phyloP scores from a whole-genome alignment of 1,140 invertebrate genomes.

The Elysia chlorotica region DNA sequence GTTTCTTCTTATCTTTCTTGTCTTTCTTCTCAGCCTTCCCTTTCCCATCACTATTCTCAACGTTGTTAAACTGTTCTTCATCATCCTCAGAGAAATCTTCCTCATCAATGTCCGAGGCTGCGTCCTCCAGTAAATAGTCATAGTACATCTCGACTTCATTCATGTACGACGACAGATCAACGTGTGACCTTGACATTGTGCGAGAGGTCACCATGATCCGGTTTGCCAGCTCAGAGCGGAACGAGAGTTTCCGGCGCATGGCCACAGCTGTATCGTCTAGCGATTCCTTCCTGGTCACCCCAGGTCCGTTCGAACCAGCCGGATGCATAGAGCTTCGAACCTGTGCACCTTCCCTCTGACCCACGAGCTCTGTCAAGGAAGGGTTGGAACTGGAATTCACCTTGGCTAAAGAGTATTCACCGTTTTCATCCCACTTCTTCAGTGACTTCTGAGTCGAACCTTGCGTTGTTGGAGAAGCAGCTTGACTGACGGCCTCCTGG shows the following conservation, averaged over 20 bases:
- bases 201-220: conserved; percentile 8
- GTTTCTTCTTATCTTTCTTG: not conserved
- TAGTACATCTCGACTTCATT: conserved; percentile 28
- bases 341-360: too few species aligned
- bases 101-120: conserved; percentile 5
- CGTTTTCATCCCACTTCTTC: too few species aligned
- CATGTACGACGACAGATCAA: not conserved
- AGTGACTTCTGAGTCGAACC: too few species aligned
- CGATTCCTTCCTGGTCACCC: not conserved
- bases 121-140: conserved; percentile 26
- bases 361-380: too few species aligned
- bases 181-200: conserved; percentile 11
- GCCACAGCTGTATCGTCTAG: not conserved
- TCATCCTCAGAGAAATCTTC: not conserved
- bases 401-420: too few species aligned
- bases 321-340: not conserved
- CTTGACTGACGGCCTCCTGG: too few species aligned
- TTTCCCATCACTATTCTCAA: not conserved
- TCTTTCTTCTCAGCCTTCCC: not conserved
- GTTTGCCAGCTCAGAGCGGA: conserved; percentile 29
- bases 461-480: too few species aligned
- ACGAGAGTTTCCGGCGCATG: conserved; percentile 21
- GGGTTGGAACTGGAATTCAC: too few species aligned
- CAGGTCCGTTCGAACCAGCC: too few species aligned
- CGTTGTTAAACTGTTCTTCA: not conserved